Evolutionary conservation across 2,888 invertebrate genomes (phyloP).

Genomic region (Diploptera punctata): DNA sequence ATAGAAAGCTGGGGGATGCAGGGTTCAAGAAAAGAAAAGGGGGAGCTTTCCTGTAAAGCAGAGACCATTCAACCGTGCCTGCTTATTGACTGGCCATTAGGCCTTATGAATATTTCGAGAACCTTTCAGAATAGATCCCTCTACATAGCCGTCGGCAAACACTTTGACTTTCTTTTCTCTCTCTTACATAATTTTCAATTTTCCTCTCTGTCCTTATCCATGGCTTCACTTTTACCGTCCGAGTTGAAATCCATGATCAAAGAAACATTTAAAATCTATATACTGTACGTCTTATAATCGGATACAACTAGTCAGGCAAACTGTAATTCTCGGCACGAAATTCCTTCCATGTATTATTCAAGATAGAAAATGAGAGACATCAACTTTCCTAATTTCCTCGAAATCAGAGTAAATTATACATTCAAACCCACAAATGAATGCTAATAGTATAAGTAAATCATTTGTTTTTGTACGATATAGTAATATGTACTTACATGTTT

Average conservation of each 20-base stretch:
- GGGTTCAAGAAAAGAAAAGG: constrained; percentile 6
- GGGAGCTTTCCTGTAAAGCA: background rate
- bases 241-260: constrained; percentile 4
- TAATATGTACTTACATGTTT: too few species aligned
- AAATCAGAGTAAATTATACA: too few species aligned
- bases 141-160: background rate
- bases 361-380: too few species aligned
- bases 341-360: too few species aligned
- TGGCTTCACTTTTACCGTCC: background rate
- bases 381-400: too few species aligned
- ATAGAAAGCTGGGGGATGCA: background rate
- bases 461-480: too few species aligned
- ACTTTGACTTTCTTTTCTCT: background rate
- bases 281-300: background rate
- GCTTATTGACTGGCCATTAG: constrained; percentile 35
- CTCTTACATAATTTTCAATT: background rate
- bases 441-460: too few species aligned
- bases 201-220: background rate
- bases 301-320: too few species aligned
- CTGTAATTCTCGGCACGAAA: too few species aligned
- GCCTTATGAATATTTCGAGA: constrained; percentile 37
- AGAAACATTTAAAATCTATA: constrained; percentile 9
- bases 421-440: too few species aligned
- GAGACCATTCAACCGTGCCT: constrained; percentile 12
- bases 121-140: background rate